Evolutionary conservation across 1,140 invertebrate species (phyloP), one percentile per base, ranked within the genome.

Genomic region (Panagrolaimus sp.): DNA sequence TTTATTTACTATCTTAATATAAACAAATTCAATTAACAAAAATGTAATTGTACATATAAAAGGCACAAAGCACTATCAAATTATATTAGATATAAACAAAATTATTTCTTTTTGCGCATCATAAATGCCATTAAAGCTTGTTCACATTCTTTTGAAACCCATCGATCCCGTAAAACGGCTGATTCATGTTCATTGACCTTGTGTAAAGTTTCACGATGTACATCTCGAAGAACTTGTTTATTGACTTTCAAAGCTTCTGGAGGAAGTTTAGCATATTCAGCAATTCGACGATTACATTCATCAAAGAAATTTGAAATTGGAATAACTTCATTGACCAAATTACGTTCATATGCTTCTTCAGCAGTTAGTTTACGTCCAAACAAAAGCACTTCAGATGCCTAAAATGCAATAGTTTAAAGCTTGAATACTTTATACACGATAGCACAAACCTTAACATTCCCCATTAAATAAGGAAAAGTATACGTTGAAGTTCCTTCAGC

Each of bases 401-500:
- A 38, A 38, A 38, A 38, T 4, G 2, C 2, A 38, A 2, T 7
- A 4, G 7, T 38, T 38, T 38, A 38, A 38, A n/a, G n/a, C n/a
- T 38, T 38, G 7, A 38, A 38, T 38, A 7, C 31, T 38, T 4
- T 4, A 38, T 38, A 38, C 7, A 38, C 7, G 2, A 38, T 7
- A 38, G n/a, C n/a, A 38, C 31, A 4, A 25, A 92, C 91, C 87
- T 91, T 57, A 1, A 16, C 20, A 27, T 11, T 1, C 0, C 93
- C 93, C 84, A 96, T 87, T 42, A 94, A 84, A 77, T 84, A 86
- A 0, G 92, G 91, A 82, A 94, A 94, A 44, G 88, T 89, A 74
- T 89, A 90, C 11, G 90, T 89, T 8, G 92, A 92, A 79, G 91
- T 88, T 14, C 89, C 92, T 87, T 96, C 92, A 13, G 91, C 88